Evolutionary conservation across 2,888 invertebrate genomes (phyloP), one percentile per base, ranked within the genome.

Genomic region (Fissipunctia ypsillon): DNA sequence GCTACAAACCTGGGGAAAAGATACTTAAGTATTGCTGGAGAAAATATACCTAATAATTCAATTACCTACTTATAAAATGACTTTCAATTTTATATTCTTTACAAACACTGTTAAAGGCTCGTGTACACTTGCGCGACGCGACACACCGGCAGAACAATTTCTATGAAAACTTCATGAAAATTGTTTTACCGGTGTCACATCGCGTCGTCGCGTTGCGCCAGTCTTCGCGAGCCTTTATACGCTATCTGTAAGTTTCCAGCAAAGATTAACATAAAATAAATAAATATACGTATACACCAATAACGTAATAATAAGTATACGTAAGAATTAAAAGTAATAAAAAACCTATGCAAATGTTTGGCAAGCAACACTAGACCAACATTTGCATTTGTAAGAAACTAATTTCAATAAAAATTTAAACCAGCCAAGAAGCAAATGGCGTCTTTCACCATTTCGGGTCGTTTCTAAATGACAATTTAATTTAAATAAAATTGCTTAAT

Each of bases 401-500:
- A 74, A 78, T 74, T 50, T 77, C 43, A 80, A 74, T 48, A 65
- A 65, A 57, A 79, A 50, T 19, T 43, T 56, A 41, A 48, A 52
- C 31, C 38, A 28, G 48, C 25, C 19, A 10, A 52, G 25, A 79
- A 76, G 45, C 59, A 48, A 76, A 80, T 60, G n/a, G 48, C 14
- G 16, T 83, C 74, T 69, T 79, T 79, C 66, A 67, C 72, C 80
- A 71, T 45, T 57, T 38, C 31, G 22, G 19, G 5, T 25, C 43
- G 76, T 75, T 73, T 61, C 64, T 56, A 61, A 84, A 82, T 54
- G 16, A 69, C 45, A 60, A 66, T 72, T 66, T 63, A 74, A 79
- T 80, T 79, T 84, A 57, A 75, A 77, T 70, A 72, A 59, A 52
- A 73, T 80, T 83, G 64, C 69, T 63, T 56, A 71, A 77, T 54